Base-by-base conservation (phyloP, 1,140 invertebrate species). In the Leptonema lineaticorne region DNA sequence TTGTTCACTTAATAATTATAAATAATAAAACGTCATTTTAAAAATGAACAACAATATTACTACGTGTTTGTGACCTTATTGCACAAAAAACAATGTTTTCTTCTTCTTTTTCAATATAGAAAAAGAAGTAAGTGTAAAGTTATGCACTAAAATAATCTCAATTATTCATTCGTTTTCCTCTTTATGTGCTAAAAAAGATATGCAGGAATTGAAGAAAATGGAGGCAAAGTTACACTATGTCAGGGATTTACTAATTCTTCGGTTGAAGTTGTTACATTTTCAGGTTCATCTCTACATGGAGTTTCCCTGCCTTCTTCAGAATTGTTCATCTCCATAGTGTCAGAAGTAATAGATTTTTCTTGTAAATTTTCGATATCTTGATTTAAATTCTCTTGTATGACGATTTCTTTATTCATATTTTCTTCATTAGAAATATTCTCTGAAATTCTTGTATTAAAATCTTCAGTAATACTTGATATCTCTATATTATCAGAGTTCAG, bases 121-220 rank as follows among this genome's bases (percentile, higher is more conserved):
- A 60, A 60, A 33, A 63, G 33, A 63, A 63, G 11, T 28, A 22
- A 22, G 11, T 46, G 33, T 63, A 45, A n/a, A 20, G 4, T 27
- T n/a, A n/a, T 63, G 29, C 45, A 53, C 20, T 26, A 63, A 63
- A 50, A 62, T 8, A n/a, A 66, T 14, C 67, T 68, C 67, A 65
- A 64, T 72, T 69, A 72, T 72, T 69, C 68, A 72, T 72, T 69
- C 65, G 60, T 69, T 69, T 69, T 63, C 60, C 62, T 64, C 62
- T 18, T 64, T 46, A 64, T 64, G 67, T 53, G 67, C 63, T 71
- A 71, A 64, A 67, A 67, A 53, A 56, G 48, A 59, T 65, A 71
- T 58, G 66, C 59, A 18, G 62, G 63, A 26, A 71, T 58, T 11
- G 62, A 60, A 16, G 53, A 56, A 41, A 69, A 48, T 26, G 68